Evolutionary conservation across 2,888 invertebrate genomes (phyloP).

Genomic region (Hybos culiciformis): DNA sequence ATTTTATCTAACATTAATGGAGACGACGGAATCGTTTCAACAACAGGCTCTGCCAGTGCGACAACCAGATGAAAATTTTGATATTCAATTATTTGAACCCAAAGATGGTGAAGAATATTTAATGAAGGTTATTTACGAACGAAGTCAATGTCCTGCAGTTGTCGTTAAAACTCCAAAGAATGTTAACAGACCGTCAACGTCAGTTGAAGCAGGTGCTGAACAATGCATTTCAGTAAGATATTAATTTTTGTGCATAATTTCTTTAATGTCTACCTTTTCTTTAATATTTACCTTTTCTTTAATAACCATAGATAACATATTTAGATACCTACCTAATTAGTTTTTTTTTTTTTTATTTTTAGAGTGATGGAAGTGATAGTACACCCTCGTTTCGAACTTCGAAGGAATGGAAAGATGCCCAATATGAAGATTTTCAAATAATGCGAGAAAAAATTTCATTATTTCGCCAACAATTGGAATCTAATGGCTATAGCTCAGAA

Average conservation of each 20-base stretch:
- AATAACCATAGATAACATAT: not conserved
- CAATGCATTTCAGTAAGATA: not conserved
- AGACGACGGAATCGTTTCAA: conserved; percentile 23
- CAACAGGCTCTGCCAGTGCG: conserved; percentile 28
- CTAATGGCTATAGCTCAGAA: conserved; percentile 13
- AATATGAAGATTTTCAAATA: conserved; percentile 23
- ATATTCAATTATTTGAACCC: conserved; percentile 24
- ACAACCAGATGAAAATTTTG: conserved; percentile 26
- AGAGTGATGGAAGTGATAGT: conserved; percentile 16
- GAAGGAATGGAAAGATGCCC: conserved; percentile 28
- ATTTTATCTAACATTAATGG: too few species aligned
- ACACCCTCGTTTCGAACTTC: conserved; percentile 26
- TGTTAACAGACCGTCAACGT: conserved; percentile 8
- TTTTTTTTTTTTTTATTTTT: conserved; percentile 4
- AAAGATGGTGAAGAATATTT: conserved; percentile 30
- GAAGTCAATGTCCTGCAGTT: conserved; percentile 29
- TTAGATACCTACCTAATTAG: not conserved
- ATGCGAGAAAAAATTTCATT: conserved; percentile 19
- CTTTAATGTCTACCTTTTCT: not conserved
- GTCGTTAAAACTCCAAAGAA: conserved; percentile 22
- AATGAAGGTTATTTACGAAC: conserved; percentile 30
- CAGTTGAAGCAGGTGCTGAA: not conserved
- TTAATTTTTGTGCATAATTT: not conserved
- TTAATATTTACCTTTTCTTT: not conserved
- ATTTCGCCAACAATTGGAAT: conserved; percentile 17